These are phyloP conservation scores for Macaria notata DNA, from an alignment of 2,888 invertebrate genomes.

Conservation along the genomic window DNA sequence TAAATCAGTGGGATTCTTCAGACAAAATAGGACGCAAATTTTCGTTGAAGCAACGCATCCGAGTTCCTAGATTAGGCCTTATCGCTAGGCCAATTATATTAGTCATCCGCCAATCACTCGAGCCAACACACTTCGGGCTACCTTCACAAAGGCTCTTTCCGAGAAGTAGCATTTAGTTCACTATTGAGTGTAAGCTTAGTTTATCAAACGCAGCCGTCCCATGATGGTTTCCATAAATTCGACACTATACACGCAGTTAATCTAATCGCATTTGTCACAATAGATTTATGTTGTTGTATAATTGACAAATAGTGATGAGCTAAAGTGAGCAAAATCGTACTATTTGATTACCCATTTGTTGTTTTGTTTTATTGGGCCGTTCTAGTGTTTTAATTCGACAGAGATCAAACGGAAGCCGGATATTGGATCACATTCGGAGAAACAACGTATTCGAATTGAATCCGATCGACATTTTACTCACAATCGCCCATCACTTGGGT, in stretches of 20 bases:
- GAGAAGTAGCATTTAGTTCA: neutral
- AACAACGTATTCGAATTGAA: neutral
- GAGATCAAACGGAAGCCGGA: neutral
- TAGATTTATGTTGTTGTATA: too few species aligned
- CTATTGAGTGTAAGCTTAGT: too few species aligned
- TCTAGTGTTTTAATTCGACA: neutral
- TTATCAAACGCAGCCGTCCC: too few species aligned
- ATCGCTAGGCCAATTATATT: slow-evolving; percentile 1
- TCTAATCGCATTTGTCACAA: too few species aligned
- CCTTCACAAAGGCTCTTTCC: slow-evolving; percentile 1
- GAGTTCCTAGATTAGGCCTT: neutral
- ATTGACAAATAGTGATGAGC: too few species aligned
- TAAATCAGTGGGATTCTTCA: slow-evolving; percentile 24
- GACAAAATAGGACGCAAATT: slow-evolving; percentile 10
- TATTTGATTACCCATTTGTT: too few species aligned
- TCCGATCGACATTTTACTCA: neutral
- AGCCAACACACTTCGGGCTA: neutral
- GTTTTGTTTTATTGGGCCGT: too few species aligned
- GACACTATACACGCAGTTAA: too few species aligned
- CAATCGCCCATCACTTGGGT: neutral
- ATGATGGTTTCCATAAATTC: too few species aligned
- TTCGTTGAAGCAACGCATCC: slow-evolving; percentile 2
- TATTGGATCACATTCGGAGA: neutral
- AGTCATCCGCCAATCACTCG: slow-evolving; percentile 1
- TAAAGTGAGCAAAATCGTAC: too few species aligned